Base-by-base conservation (phyloP, 2,888 invertebrate genomes). In the Trachelus tabidus region DNA sequence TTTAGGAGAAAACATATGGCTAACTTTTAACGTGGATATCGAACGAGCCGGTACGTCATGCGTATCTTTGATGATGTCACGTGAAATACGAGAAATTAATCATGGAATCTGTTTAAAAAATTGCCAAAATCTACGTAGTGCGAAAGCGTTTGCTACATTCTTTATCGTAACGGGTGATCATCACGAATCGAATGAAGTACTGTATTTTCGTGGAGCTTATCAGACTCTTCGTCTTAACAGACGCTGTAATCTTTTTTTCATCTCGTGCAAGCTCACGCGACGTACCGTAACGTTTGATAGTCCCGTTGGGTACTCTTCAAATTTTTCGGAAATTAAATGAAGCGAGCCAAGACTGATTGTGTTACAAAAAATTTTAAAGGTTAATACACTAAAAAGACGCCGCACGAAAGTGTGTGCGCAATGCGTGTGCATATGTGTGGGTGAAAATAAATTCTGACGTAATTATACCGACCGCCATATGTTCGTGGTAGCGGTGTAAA, bases 311-410 rank as follows among this genome's bases (percentile, higher is more conserved):
- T 75, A 76, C 23, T 56, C 56, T 56, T 23, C 23, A 56, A 56
- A 56, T 3, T 9, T 23, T 56, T 56, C 56, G 23, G 56, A 34
- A 78, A 80, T 81, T 82, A 78, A 81, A 80, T 79, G 80, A 83
- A 81, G 84, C 82, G 86, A 87, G 85, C 85, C 84, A 88, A 88
- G 87, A 89, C 88, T 88, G 87, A 88, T 85, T 87, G 87, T 85
- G 84, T 80, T 81, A 80, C 34, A 33, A 73, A 81, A 79, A 82
- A 76, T 76, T 76, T 69, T 75, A 81, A 78, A 31, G 35, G 56
- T 35, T 35, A 35, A 35, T 74, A 74, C 74, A 76, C 77, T 73
- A 79, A 77, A 80, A 75, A 73, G 34, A 69, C 40, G 77, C 35
- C 34, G 34, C 77, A 76, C 69, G 73, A 75, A 37, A 73, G 76